phyloP scores from a whole-genome alignment of 2,113 vertebrate genomes.

The Ceratotherium simum region DNA sequence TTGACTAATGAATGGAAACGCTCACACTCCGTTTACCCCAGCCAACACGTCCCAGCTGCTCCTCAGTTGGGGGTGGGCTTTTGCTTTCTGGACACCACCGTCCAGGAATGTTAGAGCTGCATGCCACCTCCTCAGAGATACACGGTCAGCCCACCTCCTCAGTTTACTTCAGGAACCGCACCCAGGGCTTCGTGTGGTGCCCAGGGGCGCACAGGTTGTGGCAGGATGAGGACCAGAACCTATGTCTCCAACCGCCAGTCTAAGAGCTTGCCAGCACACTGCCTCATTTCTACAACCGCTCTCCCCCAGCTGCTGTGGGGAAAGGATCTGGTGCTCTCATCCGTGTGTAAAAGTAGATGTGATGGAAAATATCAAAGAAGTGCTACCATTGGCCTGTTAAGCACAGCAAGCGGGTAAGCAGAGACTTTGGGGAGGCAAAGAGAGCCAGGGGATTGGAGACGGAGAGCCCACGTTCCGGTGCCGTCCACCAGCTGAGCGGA shows the following conservation, averaged over 20 bases:
- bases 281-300: background rate
- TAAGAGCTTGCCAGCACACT: background rate
- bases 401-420: background rate
- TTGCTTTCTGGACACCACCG: background rate
- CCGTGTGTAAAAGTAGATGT: background rate
- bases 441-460: background rate
- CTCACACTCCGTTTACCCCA: background rate
- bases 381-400: accelerated
- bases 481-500: background rate
- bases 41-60: background rate
- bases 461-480: background rate
- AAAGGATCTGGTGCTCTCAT: background rate
- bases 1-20: accelerated
- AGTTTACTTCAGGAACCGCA: background rate
- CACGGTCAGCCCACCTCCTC: accelerated
- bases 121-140: accelerated
- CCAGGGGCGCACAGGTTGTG: accelerated
- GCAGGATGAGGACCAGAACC: background rate
- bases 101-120: background rate
- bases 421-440: background rate
- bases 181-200: background rate
- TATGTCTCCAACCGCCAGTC: background rate
- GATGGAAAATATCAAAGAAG: background rate
- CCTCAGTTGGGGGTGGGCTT: too few relatives aligned
- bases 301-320: background rate